phyloP scores from a whole-genome alignment of 1,140 invertebrate genomes.

The Dolichoris vasculosae region DNA sequence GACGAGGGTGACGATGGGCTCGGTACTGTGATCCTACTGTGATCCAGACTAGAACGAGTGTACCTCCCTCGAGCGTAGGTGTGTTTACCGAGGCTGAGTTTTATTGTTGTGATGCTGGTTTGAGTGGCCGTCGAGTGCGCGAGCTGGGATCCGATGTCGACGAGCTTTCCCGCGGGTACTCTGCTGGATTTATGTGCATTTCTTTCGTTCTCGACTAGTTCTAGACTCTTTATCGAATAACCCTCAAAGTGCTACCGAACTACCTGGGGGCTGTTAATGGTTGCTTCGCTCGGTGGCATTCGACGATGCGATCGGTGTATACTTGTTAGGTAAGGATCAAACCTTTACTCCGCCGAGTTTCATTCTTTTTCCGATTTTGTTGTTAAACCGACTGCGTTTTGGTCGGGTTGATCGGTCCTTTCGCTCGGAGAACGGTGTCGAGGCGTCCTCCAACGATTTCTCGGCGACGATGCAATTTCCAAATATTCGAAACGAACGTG shows the following conservation, averaged over 20 bases:
- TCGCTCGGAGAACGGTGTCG: too few species aligned
- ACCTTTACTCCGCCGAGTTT: too few species aligned
- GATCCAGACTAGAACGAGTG: neutral
- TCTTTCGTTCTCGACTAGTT: neutral
- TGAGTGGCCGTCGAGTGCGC: neutral
- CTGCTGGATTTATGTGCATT: neutral
- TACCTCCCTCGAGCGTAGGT: neutral
- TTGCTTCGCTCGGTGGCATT: neutral
- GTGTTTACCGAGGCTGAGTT: neutral
- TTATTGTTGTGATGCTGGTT: slow-evolving; percentile 8
- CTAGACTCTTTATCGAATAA: neutral
- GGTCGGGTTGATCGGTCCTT: too few species aligned
- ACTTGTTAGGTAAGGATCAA: neutral
- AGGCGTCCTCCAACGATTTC: too few species aligned
- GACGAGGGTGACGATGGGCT: neutral
- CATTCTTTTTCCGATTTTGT: too few species aligned
- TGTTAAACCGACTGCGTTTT: too few species aligned
- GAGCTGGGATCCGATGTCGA: neutral
- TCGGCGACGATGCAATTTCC: neutral
- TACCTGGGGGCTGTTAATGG: neutral
- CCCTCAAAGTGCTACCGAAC: neutral
- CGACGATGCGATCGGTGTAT: neutral
- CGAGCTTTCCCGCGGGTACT: neutral
- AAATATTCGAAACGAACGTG: neutral
- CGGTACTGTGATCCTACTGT: neutral